phyloP scores from a whole-genome alignment of 2,888 invertebrate genomes.

The Drosophila subsilvestris region DNA sequence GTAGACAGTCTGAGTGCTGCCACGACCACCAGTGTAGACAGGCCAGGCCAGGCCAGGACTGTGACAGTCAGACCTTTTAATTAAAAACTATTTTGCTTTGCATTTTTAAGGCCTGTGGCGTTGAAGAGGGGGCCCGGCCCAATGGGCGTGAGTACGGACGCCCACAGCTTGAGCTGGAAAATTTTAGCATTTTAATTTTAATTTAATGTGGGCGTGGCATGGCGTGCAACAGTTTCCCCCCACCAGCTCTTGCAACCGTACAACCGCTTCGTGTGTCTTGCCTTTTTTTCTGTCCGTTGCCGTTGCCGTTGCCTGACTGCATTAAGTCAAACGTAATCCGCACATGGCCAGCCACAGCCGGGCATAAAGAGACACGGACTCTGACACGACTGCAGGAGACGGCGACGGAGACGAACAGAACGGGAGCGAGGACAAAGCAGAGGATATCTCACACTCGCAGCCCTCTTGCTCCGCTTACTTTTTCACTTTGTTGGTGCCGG shows the following conservation, averaged over 20 bases:
- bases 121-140: background rate
- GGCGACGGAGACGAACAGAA: background rate
- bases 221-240: constrained; percentile 71
- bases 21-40: constrained; percentile 52
- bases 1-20: constrained; percentile 40
- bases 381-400: constrained; percentile 1
- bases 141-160: constrained; percentile 34
- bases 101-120: constrained; percentile 67
- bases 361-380: constrained; percentile 57
- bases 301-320: constrained; percentile 50
- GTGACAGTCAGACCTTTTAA: constrained; percentile 69
- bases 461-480: constrained; percentile 52
- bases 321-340: constrained; percentile 83
- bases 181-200: constrained; percentile 82
- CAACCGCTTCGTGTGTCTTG: constrained; percentile 8
- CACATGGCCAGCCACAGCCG: constrained; percentile 74
- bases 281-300: constrained; percentile 13
- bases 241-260: background rate
- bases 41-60: constrained; percentile 27
- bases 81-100: constrained; percentile 79
- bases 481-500: constrained; percentile 70
- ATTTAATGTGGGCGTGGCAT: constrained; percentile 75
- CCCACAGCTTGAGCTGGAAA: constrained; percentile 63
- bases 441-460: constrained; percentile 35
- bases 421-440: constrained; percentile 57